Base-by-base conservation (phyloP, 1,140 invertebrate genomes). In the Trichonephila inaurata region DNA sequence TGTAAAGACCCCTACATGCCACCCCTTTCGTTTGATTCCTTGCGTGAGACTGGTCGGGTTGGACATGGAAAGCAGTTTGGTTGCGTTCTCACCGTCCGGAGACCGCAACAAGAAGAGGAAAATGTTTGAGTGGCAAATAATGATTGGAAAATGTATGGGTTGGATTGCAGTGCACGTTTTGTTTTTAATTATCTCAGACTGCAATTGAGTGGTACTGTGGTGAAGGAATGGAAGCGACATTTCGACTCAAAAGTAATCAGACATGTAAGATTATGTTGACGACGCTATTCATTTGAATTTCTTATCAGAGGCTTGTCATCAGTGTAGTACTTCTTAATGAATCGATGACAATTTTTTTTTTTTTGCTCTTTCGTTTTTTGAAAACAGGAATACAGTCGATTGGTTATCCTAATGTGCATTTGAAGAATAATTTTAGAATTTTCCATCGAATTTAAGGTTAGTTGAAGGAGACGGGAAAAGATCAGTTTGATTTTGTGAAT, bases 1-100 rank as follows among this genome's bases (percentile, higher is more conserved):
- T 28, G 85, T 64, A 77, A 77, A 28, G 33, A 16, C 61, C 86
- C 19, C 82, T 51, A 58, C 8, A 19, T 18, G 21, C n/a, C 82
- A 83, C 86, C 86, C 86, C 51, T 88, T 88, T 60, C 83, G 61
- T 85, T 60, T 21, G 61, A 64, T 88, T 66, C 86, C 66, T 83
- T 66, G 85, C 85, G 85, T 87, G 81, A 83, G 81, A 44, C 81
- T n/a, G 44, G 28, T 88, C 86, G 86, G 86, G 44, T 19, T 4
- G 28, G 51, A 62, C 62, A 58, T 64, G 86, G 10, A 66, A 64
- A 33, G 86, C 82, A 83, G 51, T n/a, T 83, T 83, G 82, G 40
- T 10, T n/a, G 82, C 18, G 82, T 83, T 83, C 51, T 83, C 82
- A 58, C 82, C 60, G 10, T 88, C 7, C 58, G 0, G 62, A 51